A percentile compares a stretch with the other conserved stretches of the same genome.
phyloP scores from a whole-genome alignment of 1,140 invertebrate genomes.

The Drosophila fuyamai region DNA sequence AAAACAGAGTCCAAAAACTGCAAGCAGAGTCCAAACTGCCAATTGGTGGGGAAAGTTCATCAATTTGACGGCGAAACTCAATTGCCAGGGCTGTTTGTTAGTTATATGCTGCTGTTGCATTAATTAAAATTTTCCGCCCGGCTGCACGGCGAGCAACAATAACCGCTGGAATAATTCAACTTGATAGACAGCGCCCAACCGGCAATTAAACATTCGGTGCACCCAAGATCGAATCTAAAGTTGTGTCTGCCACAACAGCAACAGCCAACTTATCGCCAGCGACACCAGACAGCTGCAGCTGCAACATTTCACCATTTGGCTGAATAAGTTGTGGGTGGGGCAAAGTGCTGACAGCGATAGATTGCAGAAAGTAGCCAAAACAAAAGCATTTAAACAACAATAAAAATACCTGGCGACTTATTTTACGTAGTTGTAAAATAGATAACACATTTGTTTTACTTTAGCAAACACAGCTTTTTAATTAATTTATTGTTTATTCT shows the following conservation, averaged over 20 bases:
- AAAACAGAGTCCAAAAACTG: constrained; percentile 28
- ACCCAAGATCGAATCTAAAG: constrained; percentile 50
- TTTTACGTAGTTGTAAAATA: background rate
- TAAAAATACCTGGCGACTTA: background rate
- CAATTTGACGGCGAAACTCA: constrained; percentile 31
- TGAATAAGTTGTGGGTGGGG: constrained; percentile 20
- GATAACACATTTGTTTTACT: background rate
- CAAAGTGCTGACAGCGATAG: background rate
- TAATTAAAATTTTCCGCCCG: constrained; percentile 62
- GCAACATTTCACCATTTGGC: constrained; percentile 37
- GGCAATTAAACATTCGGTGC: constrained; percentile 42
- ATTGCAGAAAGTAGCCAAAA: background rate
- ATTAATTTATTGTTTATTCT: no score
- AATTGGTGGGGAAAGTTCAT: constrained; percentile 32
- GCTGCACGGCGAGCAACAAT: constrained; percentile 28
- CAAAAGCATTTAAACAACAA: background rate
- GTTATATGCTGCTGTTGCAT: constrained; percentile 13
- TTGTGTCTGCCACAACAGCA: constrained; percentile 40
- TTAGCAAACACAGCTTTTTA: background rate
- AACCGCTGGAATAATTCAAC: constrained; percentile 35
- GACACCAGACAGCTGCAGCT: constrained; percentile 34
- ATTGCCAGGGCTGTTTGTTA: constrained; percentile 1
- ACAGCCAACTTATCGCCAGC: constrained; percentile 27
- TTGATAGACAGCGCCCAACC: constrained; percentile 37
- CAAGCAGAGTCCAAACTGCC: constrained; percentile 11